Percentiles rank a stretch among this genome's conserved stretches.
phyloP scores from a whole-genome alignment of 2,113 vertebrate species.

The Nematolebias whitei region DNA sequence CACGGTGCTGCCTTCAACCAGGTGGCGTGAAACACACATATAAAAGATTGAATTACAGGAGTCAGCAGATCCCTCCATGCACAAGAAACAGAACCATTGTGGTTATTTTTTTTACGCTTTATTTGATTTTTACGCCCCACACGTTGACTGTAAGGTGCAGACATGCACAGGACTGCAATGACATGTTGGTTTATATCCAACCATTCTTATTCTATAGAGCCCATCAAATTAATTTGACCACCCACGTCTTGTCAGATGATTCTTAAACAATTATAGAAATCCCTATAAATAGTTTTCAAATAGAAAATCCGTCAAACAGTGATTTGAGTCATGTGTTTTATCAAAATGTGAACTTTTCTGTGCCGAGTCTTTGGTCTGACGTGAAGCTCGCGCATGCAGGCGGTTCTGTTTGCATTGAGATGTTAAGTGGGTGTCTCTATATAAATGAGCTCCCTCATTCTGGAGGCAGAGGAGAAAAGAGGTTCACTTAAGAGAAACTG shows the following conservation, averaged over 20 bases:
- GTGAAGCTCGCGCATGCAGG: slow-evolving; percentile 34
- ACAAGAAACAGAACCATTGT: slow-evolving; percentile 52
- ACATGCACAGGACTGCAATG: too few relatives aligned
- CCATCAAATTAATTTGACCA: too few relatives aligned
- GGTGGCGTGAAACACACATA: slow-evolving; percentile 78
- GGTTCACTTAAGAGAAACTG: slow-evolving; percentile 31
- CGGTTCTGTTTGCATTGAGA: slow-evolving; percentile 77
- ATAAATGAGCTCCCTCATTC: slow-evolving; percentile 75
- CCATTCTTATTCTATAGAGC: too few relatives aligned
- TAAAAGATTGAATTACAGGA: slow-evolving; percentile 68
- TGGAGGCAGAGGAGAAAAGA: slow-evolving; percentile 15
- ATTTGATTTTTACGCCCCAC: slow-evolving; percentile 57
- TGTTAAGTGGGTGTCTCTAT: slow-evolving; percentile 80
- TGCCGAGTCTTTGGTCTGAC: slow-evolving; percentile 9
- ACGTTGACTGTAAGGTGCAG: slow-evolving; percentile 34
- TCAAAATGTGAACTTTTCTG: neutral
- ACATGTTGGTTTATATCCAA: too few relatives aligned
- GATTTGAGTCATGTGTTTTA: neutral
- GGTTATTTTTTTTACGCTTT: slow-evolving; percentile 68
- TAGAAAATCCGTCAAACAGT: too few relatives aligned
- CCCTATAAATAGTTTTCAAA: too few relatives aligned
- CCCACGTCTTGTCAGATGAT: too few relatives aligned
- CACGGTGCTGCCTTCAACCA: slow-evolving; percentile 78
- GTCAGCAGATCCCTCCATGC: slow-evolving; percentile 38
- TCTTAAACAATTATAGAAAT: too few relatives aligned